Percentiles rank a stretch among this genome's conserved stretches.
Conservation (phyloP, 1,140 invertebrate species). For the Hermetia illucens region DNA sequence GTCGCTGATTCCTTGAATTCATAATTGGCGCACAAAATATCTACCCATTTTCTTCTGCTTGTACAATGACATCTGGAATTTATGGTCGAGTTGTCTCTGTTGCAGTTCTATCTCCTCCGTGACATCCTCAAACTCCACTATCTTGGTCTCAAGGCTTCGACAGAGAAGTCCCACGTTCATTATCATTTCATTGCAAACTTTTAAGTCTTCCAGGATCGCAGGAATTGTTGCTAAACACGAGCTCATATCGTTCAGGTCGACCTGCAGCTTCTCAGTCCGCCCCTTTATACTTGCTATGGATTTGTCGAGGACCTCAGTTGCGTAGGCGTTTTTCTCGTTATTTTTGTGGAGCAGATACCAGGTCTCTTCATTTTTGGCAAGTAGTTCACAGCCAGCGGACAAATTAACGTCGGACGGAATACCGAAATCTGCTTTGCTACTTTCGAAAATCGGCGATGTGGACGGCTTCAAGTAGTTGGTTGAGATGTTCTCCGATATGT, state of each 20-base stretch:
- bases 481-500: constrained; percentile 23
- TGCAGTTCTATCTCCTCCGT: constrained; percentile 50
- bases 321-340: constrained; percentile 44
- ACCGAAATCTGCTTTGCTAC: constrained; percentile 4
- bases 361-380: constrained; percentile 24
- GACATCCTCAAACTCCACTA: constrained; percentile 46
- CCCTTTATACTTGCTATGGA: constrained; percentile 38
- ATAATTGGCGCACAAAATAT: no score
- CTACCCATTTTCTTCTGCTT: constrained; percentile 41
- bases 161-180: constrained; percentile 42
- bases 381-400: constrained; percentile 19
- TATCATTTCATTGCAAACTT: constrained; percentile 35
- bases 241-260: constrained; percentile 37
- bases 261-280: constrained; percentile 37
- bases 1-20: not conserved
- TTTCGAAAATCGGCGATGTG: not conserved
- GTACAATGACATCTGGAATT: constrained; percentile 47
- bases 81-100: constrained; percentile 44
- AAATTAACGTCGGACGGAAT: constrained; percentile 19
- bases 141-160: constrained; percentile 41
- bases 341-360: constrained; percentile 49
- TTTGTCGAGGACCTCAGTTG: constrained; percentile 41
- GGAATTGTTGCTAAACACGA: constrained; percentile 41
- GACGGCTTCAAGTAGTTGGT: constrained; percentile 18
- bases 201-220: constrained; percentile 39